Base-by-base conservation (phyloP, 2,888 invertebrate species). In the Pterobdella sp. region DNA sequence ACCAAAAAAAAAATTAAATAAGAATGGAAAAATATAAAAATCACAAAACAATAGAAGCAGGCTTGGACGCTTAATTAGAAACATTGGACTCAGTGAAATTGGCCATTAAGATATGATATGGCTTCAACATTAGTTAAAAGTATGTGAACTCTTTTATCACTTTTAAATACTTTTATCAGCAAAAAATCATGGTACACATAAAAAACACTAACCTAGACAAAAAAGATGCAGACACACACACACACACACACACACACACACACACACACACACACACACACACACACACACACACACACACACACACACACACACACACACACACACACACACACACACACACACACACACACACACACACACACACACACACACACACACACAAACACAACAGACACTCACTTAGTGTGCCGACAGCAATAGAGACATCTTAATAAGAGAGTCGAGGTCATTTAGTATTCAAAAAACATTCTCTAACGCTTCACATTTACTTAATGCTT, bases 201-300 rank as follows among this genome's bases (percentile, higher is more conserved):
- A 7, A 42, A 7, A 42, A 42, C 42, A 42, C 42, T 14, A 7
- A 42, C 42, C 7, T 18, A 42, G 10, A 42, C 42, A 42, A 7
- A 42, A 7, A 42, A 42, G 10, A 42, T 18, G 18, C 42, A 42
- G 10, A 42, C 42, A 42, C 42, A 42, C 42, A 42, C 42, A 42
- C 42, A 42, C 42, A 42, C 42, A 42, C 42, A 42, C 42, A 42
- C 42, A 42, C 42, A 42, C 42, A 42, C 42, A 42, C 42, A 42
- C 42, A 42, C 42, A 42, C 42, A 42, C 42, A 42, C 42, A 42
- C 42, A 42, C 42, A 42, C 42, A 42, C 42, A 42, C 42, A 42
- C 42, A 42, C 42, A 42, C 42, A 42, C 42, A 42, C 42, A 42
- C 42, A 42, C 42, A 42, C 42, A 42, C 42, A 42, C 42, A 42